Conservation (phyloP, 2,888 invertebrate genomes). For the Anagyrus pseudococci region DNA sequence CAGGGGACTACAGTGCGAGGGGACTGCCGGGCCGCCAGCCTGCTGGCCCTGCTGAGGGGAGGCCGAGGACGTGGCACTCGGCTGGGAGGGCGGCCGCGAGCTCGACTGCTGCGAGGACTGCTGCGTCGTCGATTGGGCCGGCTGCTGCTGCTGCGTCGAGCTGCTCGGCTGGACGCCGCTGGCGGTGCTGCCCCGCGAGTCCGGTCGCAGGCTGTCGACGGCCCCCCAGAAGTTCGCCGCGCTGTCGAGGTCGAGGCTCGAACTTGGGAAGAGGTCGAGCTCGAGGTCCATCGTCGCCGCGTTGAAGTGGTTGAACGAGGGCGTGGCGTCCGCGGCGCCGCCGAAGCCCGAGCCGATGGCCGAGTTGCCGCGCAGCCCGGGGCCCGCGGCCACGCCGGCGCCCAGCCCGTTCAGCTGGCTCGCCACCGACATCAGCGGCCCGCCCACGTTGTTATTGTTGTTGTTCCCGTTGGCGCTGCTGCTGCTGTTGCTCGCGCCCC, state of each 20-base stretch:
- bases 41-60: slow-evolving; percentile 52
- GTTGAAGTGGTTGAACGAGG: slow-evolving; percentile 56
- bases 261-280: slow-evolving; percentile 71
- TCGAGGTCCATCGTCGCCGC: slow-evolving; percentile 67
- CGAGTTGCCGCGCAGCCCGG: neutral
- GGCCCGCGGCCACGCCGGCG: slow-evolving; percentile 13
- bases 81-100: slow-evolving; percentile 59
- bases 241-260: slow-evolving; percentile 68
- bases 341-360: slow-evolving; percentile 14
- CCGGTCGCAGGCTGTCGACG: slow-evolving; percentile 62
- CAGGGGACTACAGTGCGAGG: slow-evolving; percentile 60
- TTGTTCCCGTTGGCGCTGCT: slow-evolving; percentile 57
- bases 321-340: slow-evolving; percentile 19
- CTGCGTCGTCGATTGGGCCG: slow-evolving; percentile 65
- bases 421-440: slow-evolving; percentile 73
- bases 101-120: slow-evolving; percentile 61
- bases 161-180: slow-evolving; percentile 5
- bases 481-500: slow-evolving; percentile 58
- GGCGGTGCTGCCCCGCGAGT: slow-evolving; percentile 67
- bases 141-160: slow-evolving; percentile 50
- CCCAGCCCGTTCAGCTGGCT: slow-evolving; percentile 72
- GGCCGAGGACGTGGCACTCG: slow-evolving; percentile 59
- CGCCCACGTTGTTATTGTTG: slow-evolving; percentile 67
- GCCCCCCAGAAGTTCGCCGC: slow-evolving; percentile 34
- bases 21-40: slow-evolving; percentile 16